Conservation (phyloP, 2,113 vertebrate species). For the mouse (Mus musculus) region DNA sequence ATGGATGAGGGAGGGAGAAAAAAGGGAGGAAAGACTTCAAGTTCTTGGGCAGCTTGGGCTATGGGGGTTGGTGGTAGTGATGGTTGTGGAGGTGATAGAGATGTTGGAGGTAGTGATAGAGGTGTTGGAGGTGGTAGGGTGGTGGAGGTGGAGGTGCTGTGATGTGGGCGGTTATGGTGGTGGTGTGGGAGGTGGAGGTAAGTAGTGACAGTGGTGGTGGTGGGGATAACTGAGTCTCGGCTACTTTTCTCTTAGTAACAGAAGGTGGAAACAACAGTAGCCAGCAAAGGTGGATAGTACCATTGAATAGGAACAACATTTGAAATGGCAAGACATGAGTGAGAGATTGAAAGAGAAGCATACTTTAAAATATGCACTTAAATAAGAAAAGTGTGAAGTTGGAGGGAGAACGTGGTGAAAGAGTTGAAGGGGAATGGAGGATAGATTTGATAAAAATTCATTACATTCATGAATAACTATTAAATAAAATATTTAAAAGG, state of each 20-base stretch:
- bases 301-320: not conserved
- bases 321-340: not conserved
- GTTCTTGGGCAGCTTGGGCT: not conserved
- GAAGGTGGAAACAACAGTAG: not conserved
- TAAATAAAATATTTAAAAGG: not conserved
- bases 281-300: too few relatives aligned
- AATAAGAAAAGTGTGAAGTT: not conserved
- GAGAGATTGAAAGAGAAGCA: not conserved
- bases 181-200: not conserved
- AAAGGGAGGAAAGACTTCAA: not conserved
- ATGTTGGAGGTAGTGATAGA: not conserved
- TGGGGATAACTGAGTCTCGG: not conserved
- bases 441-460: not conserved
- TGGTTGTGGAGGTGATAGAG: not conserved
- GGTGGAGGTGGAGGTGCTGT: not conserved
- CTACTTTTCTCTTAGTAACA: not conserved
- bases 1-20: not conserved
- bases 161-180: not conserved
- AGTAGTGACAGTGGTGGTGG: not conserved
- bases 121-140: not conserved
- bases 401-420: not conserved
- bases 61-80: not conserved
- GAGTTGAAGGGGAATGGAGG: not conserved
- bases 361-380: not conserved
- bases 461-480: too few relatives aligned